Conservation (phyloP, 2,888 invertebrate genomes). For the Rotaria socialis region DNA sequence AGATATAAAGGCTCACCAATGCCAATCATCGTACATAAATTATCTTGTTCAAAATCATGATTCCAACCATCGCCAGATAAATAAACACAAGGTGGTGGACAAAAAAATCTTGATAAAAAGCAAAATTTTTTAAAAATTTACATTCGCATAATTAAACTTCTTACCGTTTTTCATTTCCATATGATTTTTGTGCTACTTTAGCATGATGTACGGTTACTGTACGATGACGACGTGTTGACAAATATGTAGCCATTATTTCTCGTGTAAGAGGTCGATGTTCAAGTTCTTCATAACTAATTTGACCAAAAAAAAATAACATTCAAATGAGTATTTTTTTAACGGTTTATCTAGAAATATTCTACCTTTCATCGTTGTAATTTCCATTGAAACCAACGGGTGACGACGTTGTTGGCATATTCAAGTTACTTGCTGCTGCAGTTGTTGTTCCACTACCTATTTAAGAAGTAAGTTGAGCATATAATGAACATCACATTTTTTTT, state of each 20-base stretch:
- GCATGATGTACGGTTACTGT: slow-evolving; percentile 94
- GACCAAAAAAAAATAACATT: not conserved
- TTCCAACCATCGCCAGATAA: slow-evolving; percentile 97
- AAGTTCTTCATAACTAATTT: not conserved
- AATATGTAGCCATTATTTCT: slow-evolving; percentile 91
- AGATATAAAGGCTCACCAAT: slow-evolving; percentile 92
- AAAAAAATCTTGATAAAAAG: slow-evolving; percentile 72
- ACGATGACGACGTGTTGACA: slow-evolving; percentile 71
- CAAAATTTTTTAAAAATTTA: too few species aligned
- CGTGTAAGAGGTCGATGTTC: slow-evolving; percentile 65
- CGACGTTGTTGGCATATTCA: not conserved
- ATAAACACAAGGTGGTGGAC: slow-evolving; percentile 98
- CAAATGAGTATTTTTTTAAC: not conserved
- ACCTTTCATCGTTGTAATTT: not conserved
- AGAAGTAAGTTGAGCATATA: slow-evolving; percentile 13
- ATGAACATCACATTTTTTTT: not conserved
- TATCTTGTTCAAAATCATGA: slow-evolving; percentile 48
- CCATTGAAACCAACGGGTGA: not conserved
- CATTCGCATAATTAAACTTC: slow-evolving; percentile 24
- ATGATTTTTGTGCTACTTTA: slow-evolving; percentile 98
- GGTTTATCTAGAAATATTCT: not conserved
- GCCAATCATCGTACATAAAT: slow-evolving; percentile 97
- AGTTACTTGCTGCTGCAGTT: not conserved
- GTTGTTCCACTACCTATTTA: slow-evolving; percentile 19
- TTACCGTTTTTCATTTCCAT: slow-evolving; percentile 91